Evolutionary conservation across 2,797 vertebrate genomes (phyloP), one percentile per base, ranked within the genome.

Genomic region (Lophotriccus pileatus): DNA sequence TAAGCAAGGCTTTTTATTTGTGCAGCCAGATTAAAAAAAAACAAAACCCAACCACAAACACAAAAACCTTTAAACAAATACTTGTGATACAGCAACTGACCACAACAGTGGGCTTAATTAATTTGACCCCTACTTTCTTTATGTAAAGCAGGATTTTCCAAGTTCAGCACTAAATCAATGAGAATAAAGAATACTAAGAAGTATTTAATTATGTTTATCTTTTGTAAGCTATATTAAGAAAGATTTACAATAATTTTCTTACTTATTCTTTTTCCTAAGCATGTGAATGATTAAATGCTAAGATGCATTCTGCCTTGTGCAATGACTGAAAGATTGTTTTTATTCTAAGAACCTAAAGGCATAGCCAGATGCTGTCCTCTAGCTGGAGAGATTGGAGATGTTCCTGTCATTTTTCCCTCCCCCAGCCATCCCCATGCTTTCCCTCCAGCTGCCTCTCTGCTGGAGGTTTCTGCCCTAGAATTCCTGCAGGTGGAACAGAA

Each of bases 401-500:
- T 73, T 91, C 56, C 84, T 90, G 63, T 87, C 63, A 41, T 78
- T 94, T 73, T 79, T 30, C 23, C 62, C 70, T 82, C 16, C 39
- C n/a, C 36, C 32, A 44, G 32, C 34, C 53, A 59, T 93, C 58
- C 24, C 62, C 7, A 7, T 87, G 43, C 58, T 90, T 87, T 89
- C 41, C 24, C 24, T 93, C 75, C 89, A 92, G 91, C 94, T 96
- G 95, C 82, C 30, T 90, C 84, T 85, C 91, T 92, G 94, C 89
- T 95, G 89, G 94, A 95, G 75, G 25, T 70, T 94, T 90, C 87
- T 95, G 89, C 72, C 64, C 78, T 82, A 55, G 75, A 78, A 82
- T 87, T 92, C 75, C 84, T 92, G 86, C 94, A 96, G 95, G 96
- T 96, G 90, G 84, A 95, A 79, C 59, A 89, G 73, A 82, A 81